Percentiles rank a stretch among this genome's conserved stretches.
These are phyloP conservation scores for Vimba vimba DNA, from an alignment of 2,113 vertebrate genomes.

Conservation along the genomic window DNA sequence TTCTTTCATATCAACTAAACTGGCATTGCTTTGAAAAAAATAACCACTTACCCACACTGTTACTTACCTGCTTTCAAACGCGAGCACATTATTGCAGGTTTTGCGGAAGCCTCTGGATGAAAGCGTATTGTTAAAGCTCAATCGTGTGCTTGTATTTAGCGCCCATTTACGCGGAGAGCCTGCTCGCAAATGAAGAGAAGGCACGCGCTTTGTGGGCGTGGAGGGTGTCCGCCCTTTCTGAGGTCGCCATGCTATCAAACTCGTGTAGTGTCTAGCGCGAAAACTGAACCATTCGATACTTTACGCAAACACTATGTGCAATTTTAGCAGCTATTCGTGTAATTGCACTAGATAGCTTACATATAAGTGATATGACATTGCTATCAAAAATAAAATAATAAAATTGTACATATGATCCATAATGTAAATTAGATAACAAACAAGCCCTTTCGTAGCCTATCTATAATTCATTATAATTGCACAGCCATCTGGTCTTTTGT, in stretches of 20 bases:
- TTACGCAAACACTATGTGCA: background rate
- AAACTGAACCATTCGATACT: constrained; percentile 14
- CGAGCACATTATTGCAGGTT: background rate
- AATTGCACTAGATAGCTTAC: background rate
- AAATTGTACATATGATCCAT: background rate
- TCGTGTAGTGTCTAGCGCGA: background rate
- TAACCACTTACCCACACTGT: background rate
- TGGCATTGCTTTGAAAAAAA: background rate
- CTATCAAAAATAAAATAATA: constrained; percentile 6
- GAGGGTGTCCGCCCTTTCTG: constrained; percentile 57
- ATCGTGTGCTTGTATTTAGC: constrained; percentile 63
- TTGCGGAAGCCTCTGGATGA: background rate
- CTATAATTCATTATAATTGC: constrained; percentile 64
- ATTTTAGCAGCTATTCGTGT: background rate
- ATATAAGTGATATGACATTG: no score
- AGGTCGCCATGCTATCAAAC: constrained; percentile 22
- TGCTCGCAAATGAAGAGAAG: constrained; percentile 59
- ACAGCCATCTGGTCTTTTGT: constrained; percentile 79
- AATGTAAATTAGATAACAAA: constrained; percentile 10
- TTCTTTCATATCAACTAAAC: background rate
- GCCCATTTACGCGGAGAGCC: constrained; percentile 64
- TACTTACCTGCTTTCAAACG: background rate
- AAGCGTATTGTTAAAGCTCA: constrained; percentile 42
- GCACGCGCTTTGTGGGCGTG: constrained; percentile 67
- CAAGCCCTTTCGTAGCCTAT: constrained; percentile 31